Base-by-base conservation (phyloP, 1,140 invertebrate genomes). In the Psix sp. region DNA sequence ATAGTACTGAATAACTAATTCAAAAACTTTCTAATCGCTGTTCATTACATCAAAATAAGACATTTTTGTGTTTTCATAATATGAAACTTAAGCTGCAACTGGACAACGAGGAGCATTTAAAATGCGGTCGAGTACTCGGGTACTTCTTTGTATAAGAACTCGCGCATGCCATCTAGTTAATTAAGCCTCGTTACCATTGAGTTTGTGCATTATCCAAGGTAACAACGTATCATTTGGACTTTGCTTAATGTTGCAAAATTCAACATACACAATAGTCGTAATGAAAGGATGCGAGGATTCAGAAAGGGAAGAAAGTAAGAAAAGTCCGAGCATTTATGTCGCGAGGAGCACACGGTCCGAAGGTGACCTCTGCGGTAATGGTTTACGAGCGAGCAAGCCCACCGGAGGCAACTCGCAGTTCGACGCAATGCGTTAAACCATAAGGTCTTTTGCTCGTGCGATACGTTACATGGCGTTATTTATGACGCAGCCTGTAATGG, bases 401-500 rank as follows among this genome's bases (percentile, higher is more conserved):
- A 70, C 66, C 70, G 59, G 42, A 75, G 72, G 65, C 46, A 65
- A 60, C 60, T 57, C 46, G 38, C 39, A 59, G 66, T 39, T 52
- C 60, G 59, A 63, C 63, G 66, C 42, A 29, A 45, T 65, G 49
- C 49, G 72, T 68, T 73, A 56, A 65, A 62, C 39, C 74, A 68
- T 67, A 67, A 63, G 60, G 36, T 48, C 75, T 48, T 42, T 36
- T 10, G 57, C 45, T 45, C 63, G 40, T 57, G 51, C 66, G 66
- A 62, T 77, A 74, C 20, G 72, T 57, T 68, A 65, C 24, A 73
- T 13, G 54, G 7, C 49, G 60, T 84, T 83, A 83, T 83, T 85
- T 84, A 85, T 81, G 80, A 78, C 48, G 72, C 56, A 56, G 42
- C 38, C 60, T 60, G 67, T 83, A 84, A 85, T 83, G 76, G 78